Conservation (phyloP, 2,888 invertebrate genomes). For the Leptopilina drosophilae region DNA sequence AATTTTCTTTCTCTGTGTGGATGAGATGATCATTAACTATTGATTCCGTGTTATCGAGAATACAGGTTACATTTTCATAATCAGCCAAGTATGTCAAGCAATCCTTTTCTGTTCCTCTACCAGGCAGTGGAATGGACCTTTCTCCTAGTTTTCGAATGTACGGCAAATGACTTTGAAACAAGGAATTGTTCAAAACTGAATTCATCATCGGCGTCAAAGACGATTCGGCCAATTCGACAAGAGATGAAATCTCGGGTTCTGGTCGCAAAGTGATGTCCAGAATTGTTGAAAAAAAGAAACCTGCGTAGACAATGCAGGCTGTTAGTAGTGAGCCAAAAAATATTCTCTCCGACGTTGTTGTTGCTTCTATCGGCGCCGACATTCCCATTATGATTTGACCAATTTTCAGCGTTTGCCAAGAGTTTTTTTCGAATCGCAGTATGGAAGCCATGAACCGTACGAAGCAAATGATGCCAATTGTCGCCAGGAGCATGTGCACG, state of each 20-base stretch:
- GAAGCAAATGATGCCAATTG: neutral
- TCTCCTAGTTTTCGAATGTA: neutral
- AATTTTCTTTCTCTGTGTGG: no score
- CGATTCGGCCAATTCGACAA: neutral
- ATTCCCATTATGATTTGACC: neutral
- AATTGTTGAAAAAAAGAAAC: neutral
- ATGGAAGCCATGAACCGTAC: neutral
- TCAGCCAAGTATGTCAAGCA: neutral
- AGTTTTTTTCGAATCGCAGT: neutral
- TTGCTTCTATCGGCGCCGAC: neutral
- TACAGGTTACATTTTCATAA: neutral
- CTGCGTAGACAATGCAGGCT: neutral
- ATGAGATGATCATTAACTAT: no score
- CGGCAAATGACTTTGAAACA: neutral
- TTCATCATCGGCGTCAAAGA: neutral
- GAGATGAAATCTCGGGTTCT: neutral
- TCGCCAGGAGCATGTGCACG: neutral
- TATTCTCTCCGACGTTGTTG: neutral
- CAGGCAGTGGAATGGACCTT: neutral
- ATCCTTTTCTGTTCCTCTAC: neutral
- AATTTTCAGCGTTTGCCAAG: neutral
- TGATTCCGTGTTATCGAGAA: neutral
- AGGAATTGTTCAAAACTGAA: no score
- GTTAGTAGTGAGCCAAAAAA: neutral
- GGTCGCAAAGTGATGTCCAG: neutral